Percentiles rank a stretch among this genome's conserved stretches.
phyloP scores from a whole-genome alignment of 2,797 vertebrate species.

The Chloroceryle inda region DNA sequence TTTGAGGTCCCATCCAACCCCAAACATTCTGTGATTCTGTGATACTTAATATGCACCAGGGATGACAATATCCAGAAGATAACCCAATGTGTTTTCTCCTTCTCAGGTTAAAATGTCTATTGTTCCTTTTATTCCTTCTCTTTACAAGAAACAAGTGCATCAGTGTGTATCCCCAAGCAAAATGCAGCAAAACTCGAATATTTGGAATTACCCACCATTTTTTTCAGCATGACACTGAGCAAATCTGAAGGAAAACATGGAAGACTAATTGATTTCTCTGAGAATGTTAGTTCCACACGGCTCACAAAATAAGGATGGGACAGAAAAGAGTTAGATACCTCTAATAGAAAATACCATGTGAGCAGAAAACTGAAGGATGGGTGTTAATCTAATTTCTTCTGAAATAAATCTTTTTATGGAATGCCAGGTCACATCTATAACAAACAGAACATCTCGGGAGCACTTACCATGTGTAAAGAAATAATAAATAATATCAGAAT shows the following conservation, averaged over 20 bases:
- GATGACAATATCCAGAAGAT: neutral
- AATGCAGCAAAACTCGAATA: neutral
- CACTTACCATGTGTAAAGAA: neutral
- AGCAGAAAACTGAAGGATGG: neutral
- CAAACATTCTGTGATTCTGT: no score
- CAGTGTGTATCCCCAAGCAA: neutral
- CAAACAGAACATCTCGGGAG: neutral
- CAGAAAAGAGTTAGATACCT: neutral
- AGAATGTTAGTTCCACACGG: neutral
- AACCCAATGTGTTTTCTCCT: rapidly evolving
- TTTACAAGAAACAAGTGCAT: neutral
- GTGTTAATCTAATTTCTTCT: neutral
- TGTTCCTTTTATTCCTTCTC: neutral
- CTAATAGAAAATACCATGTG: neutral
- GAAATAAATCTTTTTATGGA: neutral
- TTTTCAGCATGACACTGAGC: neutral
- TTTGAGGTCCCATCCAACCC: no score
- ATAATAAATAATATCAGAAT: neutral
- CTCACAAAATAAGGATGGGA: neutral
- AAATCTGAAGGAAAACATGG: neutral
- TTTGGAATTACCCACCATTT: neutral
- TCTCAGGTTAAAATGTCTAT: neutral
- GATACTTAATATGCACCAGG: neutral
- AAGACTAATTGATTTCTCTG: neutral
- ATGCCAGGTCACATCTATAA: neutral